Evolutionary conservation across 2,113 vertebrate species (phyloP).

Genomic region (Tetraodon nigroviridis): DNA sequence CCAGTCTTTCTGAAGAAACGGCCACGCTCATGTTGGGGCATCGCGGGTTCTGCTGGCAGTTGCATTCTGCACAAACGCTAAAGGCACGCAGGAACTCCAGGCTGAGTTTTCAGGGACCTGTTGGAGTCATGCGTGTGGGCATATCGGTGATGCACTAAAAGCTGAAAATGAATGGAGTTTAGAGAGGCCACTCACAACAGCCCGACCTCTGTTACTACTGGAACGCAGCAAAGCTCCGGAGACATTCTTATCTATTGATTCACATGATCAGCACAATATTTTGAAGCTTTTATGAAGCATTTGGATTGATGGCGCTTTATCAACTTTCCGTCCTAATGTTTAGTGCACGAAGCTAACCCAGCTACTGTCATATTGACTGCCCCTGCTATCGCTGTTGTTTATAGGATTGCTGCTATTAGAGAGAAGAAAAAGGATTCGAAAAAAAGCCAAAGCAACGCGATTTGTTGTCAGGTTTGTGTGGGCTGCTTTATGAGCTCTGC

Average conservation of each 20-base stretch:
- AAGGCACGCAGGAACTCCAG: no score
- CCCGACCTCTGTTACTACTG: background rate
- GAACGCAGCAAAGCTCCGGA: background rate
- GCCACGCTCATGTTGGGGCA: no score
- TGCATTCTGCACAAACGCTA: no score
- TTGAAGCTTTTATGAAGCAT: background rate
- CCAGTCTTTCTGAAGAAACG: constrained; percentile 4
- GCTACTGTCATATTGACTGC: constrained; percentile 5
- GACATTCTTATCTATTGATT: background rate
- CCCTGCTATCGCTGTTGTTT: constrained; percentile 25
- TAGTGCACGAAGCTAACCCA: no score
- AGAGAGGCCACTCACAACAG: no score
- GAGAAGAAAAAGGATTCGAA: constrained; percentile 6
- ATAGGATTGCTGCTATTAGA: constrained; percentile 20
- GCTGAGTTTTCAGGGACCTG: no score
- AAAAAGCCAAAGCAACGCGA: constrained; percentile 2
- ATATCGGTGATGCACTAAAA: background rate
- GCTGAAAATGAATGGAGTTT: background rate
- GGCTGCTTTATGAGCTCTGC: constrained; percentile 54
- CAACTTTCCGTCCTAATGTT: no score
- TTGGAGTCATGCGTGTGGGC: no score
- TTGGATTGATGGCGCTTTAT: no score
- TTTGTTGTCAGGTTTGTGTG: constrained; percentile 38
- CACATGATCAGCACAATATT: background rate
- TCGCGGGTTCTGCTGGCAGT: no score